phyloP scores from a whole-genome alignment of 2,113 vertebrate species.

The Gopherus evgoodei region DNA sequence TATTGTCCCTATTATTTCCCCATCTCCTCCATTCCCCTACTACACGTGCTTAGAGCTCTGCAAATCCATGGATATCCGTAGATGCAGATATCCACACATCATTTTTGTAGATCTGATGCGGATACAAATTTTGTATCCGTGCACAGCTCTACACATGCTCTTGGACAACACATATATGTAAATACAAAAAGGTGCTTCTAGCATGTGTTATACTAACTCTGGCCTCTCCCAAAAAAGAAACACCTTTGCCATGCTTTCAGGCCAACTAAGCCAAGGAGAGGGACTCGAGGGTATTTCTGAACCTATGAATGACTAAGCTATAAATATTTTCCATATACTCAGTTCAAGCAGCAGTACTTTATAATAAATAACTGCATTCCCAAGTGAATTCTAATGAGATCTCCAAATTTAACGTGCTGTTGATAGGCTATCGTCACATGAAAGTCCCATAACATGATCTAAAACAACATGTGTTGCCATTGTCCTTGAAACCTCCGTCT shows the following conservation, averaged over 20 bases:
- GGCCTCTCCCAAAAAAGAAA: not conserved
- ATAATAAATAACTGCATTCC: conserved; percentile 14
- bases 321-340: conserved; percentile 25
- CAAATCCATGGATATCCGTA: too few species aligned
- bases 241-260: conserved; percentile 30
- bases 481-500: conserved; percentile 55
- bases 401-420: conserved; percentile 5
- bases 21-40: not conserved
- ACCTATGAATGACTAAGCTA: not conserved
- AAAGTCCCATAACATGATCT: conserved; percentile 40
- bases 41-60: not conserved
- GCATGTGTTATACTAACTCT: not conserved
- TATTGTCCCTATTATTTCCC: not conserved
- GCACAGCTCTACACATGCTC: not conserved
- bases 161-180: not conserved
- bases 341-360: conserved; percentile 2
- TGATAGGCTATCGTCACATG: conserved; percentile 30
- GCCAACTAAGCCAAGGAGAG: not conserved
- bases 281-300: conserved; percentile 25
- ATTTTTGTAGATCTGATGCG: too few species aligned
- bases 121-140: too few species aligned
- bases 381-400: conserved; percentile 40
- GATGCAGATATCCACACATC: too few species aligned
- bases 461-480: conserved; percentile 45
- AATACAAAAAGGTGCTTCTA: not conserved